Evolutionary conservation across 2,888 invertebrate species (phyloP), one percentile per base, ranked within the genome.

Genomic region (Agrilus mali): DNA sequence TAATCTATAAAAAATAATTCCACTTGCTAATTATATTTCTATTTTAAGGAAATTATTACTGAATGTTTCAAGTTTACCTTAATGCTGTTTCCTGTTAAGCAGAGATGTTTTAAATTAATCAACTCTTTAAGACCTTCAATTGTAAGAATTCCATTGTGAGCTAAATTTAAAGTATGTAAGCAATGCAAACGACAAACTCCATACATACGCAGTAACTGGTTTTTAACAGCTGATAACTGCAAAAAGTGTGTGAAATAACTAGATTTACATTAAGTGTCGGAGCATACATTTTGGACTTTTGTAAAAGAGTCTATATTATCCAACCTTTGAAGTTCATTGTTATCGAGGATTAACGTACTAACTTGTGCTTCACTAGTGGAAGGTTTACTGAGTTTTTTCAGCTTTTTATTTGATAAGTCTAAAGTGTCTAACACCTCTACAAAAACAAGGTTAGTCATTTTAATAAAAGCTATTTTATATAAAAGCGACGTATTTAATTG

Each of bases 121-220:
- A 94, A 73, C 47, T 90, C 88, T 63, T 87, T 87, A 12, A 93
- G 70, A 8, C 92, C 93, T 66, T 94, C 93, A 57, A 93, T 89
- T 44, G 85, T 84, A 36, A 89, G 72, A 51, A 94, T 87, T 40
- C 84, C 84, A 69, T 94, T 94, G 62, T 87, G 82, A 50, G 89
- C 84, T 37, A 94, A 72, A 64, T 90, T 85, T 49, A 94, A 68
- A 35, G 83, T 80, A 33, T 86, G 80, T 42, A 94, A 70, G 60
- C 83, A 82, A 50, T 82, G 81, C 47, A 94, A 70, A 41, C 84
- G 77, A 48, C 85, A 81, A 27, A 93, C 82, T 44, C 87, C 86
- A 63, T 85, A 86, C 89, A 93, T 92, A 44, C 90, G 80, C 36
- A 88, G 69, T 41, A 93, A 67, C 59, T 86, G 84, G 67, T 94